These are phyloP conservation scores for Aleiodes sp. DNA, from an alignment of 1,140 invertebrate species.

Conservation along the genomic window DNA sequence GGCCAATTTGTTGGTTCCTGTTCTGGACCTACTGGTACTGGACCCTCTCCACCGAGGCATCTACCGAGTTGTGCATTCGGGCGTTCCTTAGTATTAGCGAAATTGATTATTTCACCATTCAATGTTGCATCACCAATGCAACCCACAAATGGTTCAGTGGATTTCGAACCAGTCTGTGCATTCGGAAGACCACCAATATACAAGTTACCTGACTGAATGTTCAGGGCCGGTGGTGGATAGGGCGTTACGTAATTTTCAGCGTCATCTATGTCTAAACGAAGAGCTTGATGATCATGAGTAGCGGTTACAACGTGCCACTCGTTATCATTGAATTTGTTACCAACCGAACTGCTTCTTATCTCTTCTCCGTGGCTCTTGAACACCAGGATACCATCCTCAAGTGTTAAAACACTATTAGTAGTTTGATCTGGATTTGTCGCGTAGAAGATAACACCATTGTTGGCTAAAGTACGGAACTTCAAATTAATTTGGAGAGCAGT, in stretches of 20 bases:
- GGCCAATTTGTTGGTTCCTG: conserved; percentile 37
- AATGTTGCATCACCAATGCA: conserved; percentile 89
- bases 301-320: conserved; percentile 94
- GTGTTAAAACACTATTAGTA: conserved; percentile 73
- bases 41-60: conserved; percentile 62
- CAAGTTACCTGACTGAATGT: conserved; percentile 73
- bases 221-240: conserved; percentile 67
- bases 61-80: conserved; percentile 74
- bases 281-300: conserved; percentile 71
- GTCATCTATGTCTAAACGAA: conserved; percentile 88
- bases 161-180: conserved; percentile 47
- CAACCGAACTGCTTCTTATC: conserved; percentile 68
- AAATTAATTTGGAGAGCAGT: conserved; percentile 81
- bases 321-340: conserved; percentile 82
- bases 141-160: conserved; percentile 73
- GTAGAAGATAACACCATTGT: conserved; percentile 83
- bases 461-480: conserved; percentile 85
- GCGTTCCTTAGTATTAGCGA: conserved; percentile 76
- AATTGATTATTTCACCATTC: conserved; percentile 83
- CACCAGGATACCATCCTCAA: conserved; percentile 76
- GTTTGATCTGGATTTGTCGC: conserved; percentile 72
- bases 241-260: conserved; percentile 70
- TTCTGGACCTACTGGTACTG: conserved; percentile 29
- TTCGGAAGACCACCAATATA: conserved; percentile 87
- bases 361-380: conserved; percentile 75